A percentile compares a stretch with the other conserved stretches of the same genome.
Conservation (phyloP, 2,113 vertebrate genomes). For the Halichoerus grypus region DNA sequence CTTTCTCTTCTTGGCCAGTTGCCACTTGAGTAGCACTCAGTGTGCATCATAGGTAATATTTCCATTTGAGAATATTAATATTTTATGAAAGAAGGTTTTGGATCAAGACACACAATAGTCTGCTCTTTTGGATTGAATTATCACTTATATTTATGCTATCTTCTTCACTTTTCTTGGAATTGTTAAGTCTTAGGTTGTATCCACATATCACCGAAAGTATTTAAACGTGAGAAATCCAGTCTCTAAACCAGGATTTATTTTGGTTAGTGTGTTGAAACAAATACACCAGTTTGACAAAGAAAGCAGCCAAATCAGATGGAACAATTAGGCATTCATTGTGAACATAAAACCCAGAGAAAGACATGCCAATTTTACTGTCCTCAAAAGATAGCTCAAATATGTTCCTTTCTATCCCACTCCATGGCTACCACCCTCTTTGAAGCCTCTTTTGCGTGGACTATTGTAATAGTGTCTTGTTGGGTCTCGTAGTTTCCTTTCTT, state of each 20-base stretch:
- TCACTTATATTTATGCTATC: slow-evolving; percentile 19
- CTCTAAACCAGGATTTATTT: slow-evolving; percentile 39
- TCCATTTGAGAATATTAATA: slow-evolving; percentile 63
- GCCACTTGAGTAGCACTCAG: slow-evolving; percentile 46
- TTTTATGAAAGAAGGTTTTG: slow-evolving; percentile 55
- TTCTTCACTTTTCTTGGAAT: slow-evolving; percentile 51
- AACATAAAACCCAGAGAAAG: slow-evolving; percentile 16
- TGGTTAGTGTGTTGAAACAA: slow-evolving; percentile 50
- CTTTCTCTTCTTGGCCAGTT: slow-evolving; percentile 42
- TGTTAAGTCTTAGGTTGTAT: slow-evolving; percentile 35
- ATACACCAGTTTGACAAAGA: slow-evolving; percentile 53
- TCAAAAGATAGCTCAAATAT: slow-evolving; percentile 14
- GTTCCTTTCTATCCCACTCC: not conserved
- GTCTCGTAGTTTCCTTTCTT: not conserved
- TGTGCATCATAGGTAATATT: slow-evolving; percentile 56
- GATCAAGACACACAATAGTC: slow-evolving; percentile 17
- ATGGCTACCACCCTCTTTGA: not conserved
- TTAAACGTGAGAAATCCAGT: slow-evolving; percentile 51
- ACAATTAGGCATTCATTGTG: slow-evolving; percentile 46
- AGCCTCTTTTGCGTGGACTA: not conserved
- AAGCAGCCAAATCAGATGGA: slow-evolving; percentile 31
- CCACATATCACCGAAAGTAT: not conserved
- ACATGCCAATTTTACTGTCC: not conserved
- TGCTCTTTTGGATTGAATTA: slow-evolving; percentile 38
- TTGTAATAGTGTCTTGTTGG: not conserved